Conservation (phyloP, 2,113 vertebrate species). For the Dunckerocampus dactyliophorus region DNA sequence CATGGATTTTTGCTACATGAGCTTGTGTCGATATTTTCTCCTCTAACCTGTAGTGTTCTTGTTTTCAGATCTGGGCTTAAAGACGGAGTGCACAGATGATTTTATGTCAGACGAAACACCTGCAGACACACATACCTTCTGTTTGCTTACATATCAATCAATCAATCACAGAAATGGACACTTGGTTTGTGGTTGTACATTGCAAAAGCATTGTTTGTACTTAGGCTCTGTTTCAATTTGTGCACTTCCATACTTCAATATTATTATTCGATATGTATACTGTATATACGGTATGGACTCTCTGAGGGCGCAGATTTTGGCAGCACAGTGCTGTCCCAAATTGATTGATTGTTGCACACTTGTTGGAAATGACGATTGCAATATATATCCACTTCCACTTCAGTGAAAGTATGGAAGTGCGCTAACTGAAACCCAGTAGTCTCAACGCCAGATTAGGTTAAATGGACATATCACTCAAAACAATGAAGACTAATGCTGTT, state of each 20-base stretch:
- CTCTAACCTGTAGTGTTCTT: constrained; percentile 5
- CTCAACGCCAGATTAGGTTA: constrained; percentile 37
- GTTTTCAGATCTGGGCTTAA: constrained; percentile 73
- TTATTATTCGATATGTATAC: no score
- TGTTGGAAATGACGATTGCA: no score
- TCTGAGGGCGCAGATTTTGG: no score
- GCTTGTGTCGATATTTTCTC: neutral
- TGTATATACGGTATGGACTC: no score
- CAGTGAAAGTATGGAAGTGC: no score
- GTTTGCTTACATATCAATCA: constrained; percentile 64
- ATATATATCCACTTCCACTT: no score
- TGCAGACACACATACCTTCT: constrained; percentile 39
- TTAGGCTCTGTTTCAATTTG: constrained; percentile 22
- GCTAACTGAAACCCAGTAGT: neutral
- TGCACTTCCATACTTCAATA: no score
- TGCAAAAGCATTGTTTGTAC: constrained; percentile 60
- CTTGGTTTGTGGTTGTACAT: constrained; percentile 59
- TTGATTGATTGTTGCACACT: no score
- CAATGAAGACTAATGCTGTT: constrained; percentile 47
- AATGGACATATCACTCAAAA: constrained; percentile 46
- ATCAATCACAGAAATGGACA: constrained; percentile 62
- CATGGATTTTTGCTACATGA: neutral
- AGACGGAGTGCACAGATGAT: constrained; percentile 20
- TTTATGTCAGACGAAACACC: constrained; percentile 27
- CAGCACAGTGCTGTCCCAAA: no score